Evolutionary conservation across 64 coral and sea anemone species (phyloP).

Genomic region (Montipora efflorescens): DNA sequence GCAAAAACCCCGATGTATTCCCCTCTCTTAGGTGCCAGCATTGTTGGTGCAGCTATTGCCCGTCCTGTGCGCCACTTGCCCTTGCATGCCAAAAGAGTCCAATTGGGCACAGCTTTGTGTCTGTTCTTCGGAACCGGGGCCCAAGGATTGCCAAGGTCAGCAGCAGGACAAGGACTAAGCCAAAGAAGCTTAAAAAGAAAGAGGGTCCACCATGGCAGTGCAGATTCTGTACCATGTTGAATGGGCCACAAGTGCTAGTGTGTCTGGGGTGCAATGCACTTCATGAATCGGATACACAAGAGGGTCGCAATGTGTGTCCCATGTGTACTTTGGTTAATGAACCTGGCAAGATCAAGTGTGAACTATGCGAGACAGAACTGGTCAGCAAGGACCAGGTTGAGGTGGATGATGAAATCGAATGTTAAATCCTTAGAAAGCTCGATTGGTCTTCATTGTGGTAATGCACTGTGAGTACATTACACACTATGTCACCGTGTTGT

Average conservation of each 20-base stretch:
- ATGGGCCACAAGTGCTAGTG: constrained; percentile 70
- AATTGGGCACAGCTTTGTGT: constrained; percentile 60
- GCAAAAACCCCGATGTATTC: constrained; percentile 49
- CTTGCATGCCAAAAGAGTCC: constrained; percentile 55
- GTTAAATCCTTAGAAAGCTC: neutral
- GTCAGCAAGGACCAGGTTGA: neutral
- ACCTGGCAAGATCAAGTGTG: constrained; percentile 86
- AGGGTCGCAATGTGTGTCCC: constrained; percentile 73
- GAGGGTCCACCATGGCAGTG: constrained; percentile 71
- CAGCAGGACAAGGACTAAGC: neutral
- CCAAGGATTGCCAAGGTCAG: neutral
- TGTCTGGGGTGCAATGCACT: constrained; percentile 81
- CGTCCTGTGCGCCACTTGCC: constrained; percentile 58
- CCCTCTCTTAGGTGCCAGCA: constrained; percentile 61
- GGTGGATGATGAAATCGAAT: neutral
- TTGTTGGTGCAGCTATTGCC: constrained; percentile 67
- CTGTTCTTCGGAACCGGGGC: neutral
- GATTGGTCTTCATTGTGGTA: neutral
- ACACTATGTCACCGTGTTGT: too few relatives aligned
- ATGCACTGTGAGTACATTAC: too few relatives aligned
- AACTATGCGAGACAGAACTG: constrained; percentile 81
- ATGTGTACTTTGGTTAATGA: constrained; percentile 96
- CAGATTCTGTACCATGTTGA: constrained; percentile 85
- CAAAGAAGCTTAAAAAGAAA: neutral
- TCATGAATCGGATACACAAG: constrained; percentile 65